Percentiles rank a stretch among this genome's conserved stretches.
Conservation (phyloP, 2,113 vertebrate species). For the Chiloscyllium plagiosum region DNA sequence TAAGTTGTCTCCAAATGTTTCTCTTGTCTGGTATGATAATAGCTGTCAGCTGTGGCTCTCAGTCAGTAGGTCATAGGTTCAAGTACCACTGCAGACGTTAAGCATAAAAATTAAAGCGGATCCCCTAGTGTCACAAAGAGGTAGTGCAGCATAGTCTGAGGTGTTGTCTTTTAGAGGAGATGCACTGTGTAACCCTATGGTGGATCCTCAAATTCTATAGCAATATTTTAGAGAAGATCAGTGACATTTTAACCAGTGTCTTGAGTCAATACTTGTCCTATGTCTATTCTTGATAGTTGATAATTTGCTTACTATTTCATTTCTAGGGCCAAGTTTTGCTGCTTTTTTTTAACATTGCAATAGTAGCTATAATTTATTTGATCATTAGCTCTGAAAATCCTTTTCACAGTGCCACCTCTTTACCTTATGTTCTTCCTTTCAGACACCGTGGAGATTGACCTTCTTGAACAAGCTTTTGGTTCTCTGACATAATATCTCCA, state of each 20-base stretch:
- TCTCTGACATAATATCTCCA: no score
- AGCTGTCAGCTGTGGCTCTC: not conserved
- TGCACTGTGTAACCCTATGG: not conserved
- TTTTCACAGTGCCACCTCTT: no score
- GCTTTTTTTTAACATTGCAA: not conserved
- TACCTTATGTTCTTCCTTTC: no score
- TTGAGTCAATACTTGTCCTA: not conserved
- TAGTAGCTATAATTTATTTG: not conserved
- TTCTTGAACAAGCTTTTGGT: no score
- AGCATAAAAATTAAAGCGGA: not conserved
- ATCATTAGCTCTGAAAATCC: no score
- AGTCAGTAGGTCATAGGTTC: not conserved
- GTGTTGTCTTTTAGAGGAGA: not conserved
- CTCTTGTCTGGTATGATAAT: slow-evolving; percentile 15
- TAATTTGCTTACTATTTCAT: not conserved
- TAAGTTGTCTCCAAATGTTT: not conserved
- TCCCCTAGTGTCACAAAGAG: not conserved
- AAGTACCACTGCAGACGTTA: not conserved
- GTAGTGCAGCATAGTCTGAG: not conserved
- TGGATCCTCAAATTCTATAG: no score
- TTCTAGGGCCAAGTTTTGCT: not conserved
- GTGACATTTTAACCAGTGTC: not conserved
- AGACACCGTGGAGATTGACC: no score
- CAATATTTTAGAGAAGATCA: no score
- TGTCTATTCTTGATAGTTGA: not conserved